Evolutionary conservation across 2,113 vertebrate species (phyloP).

Genomic region (Haemorhous mexicanus): DNA sequence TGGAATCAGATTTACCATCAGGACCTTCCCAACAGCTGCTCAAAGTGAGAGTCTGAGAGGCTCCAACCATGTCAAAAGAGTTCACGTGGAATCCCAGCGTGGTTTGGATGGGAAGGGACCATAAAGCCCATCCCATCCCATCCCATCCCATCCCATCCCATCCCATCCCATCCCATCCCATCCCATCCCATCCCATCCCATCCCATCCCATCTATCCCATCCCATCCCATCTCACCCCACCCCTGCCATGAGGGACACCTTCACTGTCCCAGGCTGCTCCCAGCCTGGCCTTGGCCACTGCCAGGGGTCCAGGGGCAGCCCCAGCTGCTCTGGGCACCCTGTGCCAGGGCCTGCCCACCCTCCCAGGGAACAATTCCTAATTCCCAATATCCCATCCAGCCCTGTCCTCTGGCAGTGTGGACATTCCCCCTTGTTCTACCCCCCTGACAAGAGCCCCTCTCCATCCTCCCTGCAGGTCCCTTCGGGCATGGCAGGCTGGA

Average conservation of each 20-base stretch:
- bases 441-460: not conserved
- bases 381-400: fast-evolving
- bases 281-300: fast-evolving
- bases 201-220: too few relatives aligned
- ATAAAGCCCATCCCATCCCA: fast-evolving
- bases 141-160: not conserved
- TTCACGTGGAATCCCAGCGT: fast-evolving
- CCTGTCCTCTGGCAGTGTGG: not conserved
- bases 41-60: not conserved
- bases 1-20: fast-evolving
- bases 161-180: too few relatives aligned
- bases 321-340: not conserved
- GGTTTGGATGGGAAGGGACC: not conserved
- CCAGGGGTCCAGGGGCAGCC: not conserved
- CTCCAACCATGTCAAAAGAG: not conserved
- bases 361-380: fast-evolving
- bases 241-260: not conserved
- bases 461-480: not conserved
- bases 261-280: not conserved
- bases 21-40: not conserved
- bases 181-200: not conserved
- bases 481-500: not conserved
- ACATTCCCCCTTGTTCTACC: not conserved
- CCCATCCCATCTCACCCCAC: too few relatives aligned
- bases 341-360: not conserved